These are phyloP conservation scores for Lathamus discolor DNA, from an alignment of 2,113 vertebrate species.

Conservation along the genomic window DNA sequence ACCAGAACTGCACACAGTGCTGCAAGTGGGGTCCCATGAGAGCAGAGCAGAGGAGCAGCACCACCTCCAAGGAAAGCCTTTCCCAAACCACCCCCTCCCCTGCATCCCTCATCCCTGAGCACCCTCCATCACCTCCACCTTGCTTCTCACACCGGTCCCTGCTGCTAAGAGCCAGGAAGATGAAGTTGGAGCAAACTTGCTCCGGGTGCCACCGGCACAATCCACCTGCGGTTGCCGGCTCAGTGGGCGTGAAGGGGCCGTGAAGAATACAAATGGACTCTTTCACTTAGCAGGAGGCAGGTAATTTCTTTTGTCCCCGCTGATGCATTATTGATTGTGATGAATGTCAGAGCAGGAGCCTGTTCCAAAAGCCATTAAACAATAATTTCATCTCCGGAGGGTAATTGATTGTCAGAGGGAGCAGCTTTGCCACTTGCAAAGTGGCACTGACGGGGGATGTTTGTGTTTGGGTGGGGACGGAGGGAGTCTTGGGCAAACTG, in stretches of 20 bases:
- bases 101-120: fast-evolving
- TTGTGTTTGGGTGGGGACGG: conserved; percentile 71
- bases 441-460: conserved; percentile 66
- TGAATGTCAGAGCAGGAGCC: conserved; percentile 81
- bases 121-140: fast-evolving
- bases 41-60: not conserved
- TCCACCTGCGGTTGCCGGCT: conserved; percentile 58
- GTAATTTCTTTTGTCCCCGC: conserved; percentile 84
- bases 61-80: not conserved
- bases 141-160: fast-evolving
- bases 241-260: conserved; percentile 61
- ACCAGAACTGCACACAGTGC: not conserved
- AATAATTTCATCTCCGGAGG: conserved; percentile 84
- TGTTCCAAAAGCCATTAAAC: conserved; percentile 84
- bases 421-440: conserved; percentile 65
- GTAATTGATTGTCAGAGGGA: conserved; percentile 82
- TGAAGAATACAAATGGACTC: conserved; percentile 75
- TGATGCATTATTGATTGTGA: conserved; percentile 86
- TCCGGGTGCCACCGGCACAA: not conserved
- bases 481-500: conserved; percentile 56
- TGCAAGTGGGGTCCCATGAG: not conserved
- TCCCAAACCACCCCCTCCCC: not conserved
- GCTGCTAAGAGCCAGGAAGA: fast-evolving
- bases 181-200: not conserved
- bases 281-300: conserved; percentile 79